Percentiles rank a stretch among this genome's conserved stretches.
Conservation (phyloP, 92 coral and sea anemone species). For the Pocillopora meandrina region DNA sequence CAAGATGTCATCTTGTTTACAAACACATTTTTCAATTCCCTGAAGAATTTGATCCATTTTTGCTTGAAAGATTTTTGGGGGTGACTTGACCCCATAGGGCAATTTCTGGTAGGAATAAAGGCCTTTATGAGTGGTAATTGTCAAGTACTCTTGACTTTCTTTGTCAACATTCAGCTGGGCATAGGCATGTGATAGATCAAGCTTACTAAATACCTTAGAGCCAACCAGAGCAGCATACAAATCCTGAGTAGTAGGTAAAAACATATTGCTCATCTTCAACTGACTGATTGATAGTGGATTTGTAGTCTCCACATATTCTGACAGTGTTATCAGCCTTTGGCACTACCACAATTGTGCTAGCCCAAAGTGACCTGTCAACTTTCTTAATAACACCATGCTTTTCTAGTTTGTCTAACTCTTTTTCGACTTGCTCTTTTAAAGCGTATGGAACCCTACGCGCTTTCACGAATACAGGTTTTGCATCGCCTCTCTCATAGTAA, state of each 20-base stretch:
- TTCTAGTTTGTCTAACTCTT: conserved; percentile 34
- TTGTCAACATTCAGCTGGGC: conserved; percentile 25
- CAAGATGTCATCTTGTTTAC: too few relatives aligned
- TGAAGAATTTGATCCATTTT: conserved; percentile 21
- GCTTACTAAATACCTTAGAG: too few relatives aligned
- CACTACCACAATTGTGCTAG: conserved; percentile 52
- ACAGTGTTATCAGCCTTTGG: conserved; percentile 53
- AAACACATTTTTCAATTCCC: too few relatives aligned
- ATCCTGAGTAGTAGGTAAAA: conserved; percentile 58
- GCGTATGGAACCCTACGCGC: conserved; percentile 28
- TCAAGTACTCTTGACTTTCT: conserved; percentile 23
- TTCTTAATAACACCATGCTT: conserved; percentile 53
- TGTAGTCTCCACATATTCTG: conserved; percentile 60
- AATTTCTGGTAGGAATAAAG: conserved; percentile 42
- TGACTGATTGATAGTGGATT: conserved; percentile 41
- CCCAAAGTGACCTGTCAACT: conserved; percentile 50
- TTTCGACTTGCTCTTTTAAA: conserved; percentile 16
- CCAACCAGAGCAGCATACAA: conserved; percentile 40
- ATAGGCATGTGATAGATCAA: conserved; percentile 49
- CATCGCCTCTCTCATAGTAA: conserved; percentile 41
- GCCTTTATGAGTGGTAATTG: conserved; percentile 71
- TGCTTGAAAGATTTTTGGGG: conserved; percentile 53
- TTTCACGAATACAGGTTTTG: conserved; percentile 24
- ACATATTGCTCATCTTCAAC: conserved; percentile 42
- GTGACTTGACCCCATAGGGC: conserved; percentile 34